These are phyloP conservation scores for Sceloporus tristichus DNA, from an alignment of 2,113 vertebrate species.

Conservation along the genomic window DNA sequence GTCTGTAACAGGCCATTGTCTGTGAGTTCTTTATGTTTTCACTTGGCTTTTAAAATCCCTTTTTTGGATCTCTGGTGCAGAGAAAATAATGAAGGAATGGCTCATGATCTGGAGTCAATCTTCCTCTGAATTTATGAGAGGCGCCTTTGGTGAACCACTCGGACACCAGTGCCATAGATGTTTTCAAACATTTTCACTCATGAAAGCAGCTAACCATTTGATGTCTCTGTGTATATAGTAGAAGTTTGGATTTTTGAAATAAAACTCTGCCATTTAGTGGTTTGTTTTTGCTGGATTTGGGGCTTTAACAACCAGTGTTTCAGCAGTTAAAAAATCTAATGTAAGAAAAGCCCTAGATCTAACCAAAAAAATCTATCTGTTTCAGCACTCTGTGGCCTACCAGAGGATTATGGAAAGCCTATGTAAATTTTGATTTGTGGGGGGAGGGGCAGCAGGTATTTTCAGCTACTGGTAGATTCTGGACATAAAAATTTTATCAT, in stretches of 20 bases:
- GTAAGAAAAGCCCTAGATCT: neutral
- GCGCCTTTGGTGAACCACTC: neutral
- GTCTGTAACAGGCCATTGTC: neutral
- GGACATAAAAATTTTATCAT: neutral
- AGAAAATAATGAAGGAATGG: neutral
- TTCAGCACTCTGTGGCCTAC: neutral
- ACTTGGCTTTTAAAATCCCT: neutral
- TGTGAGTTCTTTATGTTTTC: neutral
- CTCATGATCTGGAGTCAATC: neutral
- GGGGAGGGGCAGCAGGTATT: neutral
- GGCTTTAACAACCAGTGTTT: neutral
- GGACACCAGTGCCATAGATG: neutral
- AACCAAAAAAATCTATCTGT: neutral
- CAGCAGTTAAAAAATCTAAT: neutral
- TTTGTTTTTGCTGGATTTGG: conserved; percentile 11
- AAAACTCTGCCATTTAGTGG: conserved; percentile 7
- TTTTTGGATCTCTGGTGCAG: neutral
- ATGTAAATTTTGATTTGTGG: neutral
- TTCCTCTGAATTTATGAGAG: conserved; percentile 3
- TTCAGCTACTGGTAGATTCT: neutral
- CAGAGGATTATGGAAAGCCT: neutral
- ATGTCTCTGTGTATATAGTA: neutral
- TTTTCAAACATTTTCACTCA: neutral
- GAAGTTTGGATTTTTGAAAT: conserved; percentile 8
- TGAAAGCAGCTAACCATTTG: neutral